phyloP scores from a whole-genome alignment of 2,797 vertebrate species.

The Otolemur crassicaudatus region DNA sequence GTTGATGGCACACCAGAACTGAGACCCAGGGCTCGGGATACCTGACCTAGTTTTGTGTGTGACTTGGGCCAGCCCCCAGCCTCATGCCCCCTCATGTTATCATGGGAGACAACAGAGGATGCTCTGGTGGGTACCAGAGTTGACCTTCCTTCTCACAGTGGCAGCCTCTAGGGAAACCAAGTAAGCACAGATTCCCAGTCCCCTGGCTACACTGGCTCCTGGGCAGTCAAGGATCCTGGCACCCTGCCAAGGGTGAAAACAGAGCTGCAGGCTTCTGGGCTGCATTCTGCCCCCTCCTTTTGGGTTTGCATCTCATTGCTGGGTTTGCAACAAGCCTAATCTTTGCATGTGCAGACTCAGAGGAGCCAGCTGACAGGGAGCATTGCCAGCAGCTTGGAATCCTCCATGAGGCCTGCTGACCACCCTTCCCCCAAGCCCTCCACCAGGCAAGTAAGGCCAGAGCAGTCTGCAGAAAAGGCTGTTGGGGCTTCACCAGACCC shows the following conservation, averaged over 20 bases:
- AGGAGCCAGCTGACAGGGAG: conserved; percentile 79
- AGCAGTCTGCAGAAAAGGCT: not conserved
- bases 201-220: not conserved
- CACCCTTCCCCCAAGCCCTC: not conserved
- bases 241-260: conserved; percentile 44
- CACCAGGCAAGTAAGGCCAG: not conserved
- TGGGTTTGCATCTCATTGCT: conserved; percentile 72
- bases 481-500: not conserved
- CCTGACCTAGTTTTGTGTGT: not conserved
- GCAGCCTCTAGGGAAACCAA: conserved; percentile 21
- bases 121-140: not conserved
- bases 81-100: not conserved
- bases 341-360: conserved; percentile 77
- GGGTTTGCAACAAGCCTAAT: conserved; percentile 73
- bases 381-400: conserved; percentile 56
- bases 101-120: not conserved
- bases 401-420: not conserved
- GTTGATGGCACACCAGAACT: not conserved
- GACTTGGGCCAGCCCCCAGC: not conserved
- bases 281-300: conserved; percentile 48
- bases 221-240: conserved; percentile 66
- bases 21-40: not conserved
- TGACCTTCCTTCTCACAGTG: not conserved
- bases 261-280: conserved; percentile 56
- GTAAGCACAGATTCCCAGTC: not conserved